A percentile compares a stretch with the other conserved stretches of the same genome.
Conservation (phyloP, 2,888 invertebrate genomes). For the Drosophila prostipennis region DNA sequence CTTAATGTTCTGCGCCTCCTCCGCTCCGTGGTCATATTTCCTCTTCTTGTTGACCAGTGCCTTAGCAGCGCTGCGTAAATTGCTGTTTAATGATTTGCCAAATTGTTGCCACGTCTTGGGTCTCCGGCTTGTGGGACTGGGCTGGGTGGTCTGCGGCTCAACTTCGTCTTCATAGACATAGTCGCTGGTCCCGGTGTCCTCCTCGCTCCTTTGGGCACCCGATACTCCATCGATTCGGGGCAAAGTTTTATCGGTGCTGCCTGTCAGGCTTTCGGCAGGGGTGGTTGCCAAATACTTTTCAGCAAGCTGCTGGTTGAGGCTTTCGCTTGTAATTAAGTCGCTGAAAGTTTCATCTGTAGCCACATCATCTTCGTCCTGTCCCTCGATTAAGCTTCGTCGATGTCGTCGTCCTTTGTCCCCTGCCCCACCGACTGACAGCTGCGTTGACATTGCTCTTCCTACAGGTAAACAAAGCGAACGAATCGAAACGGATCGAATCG, state of each 20-base stretch:
- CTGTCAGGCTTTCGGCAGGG: slow-evolving; percentile 7
- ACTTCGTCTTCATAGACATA: slow-evolving; percentile 61
- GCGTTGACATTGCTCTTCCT: slow-evolving; percentile 63
- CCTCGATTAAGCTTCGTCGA: slow-evolving; percentile 78
- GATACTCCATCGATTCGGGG: slow-evolving; percentile 79
- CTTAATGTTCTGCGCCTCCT: slow-evolving; percentile 15
- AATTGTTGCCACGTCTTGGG: slow-evolving; percentile 62
- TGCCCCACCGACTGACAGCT: slow-evolving; percentile 48
- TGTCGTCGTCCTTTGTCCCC: slow-evolving; percentile 47
- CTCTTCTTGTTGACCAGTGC: slow-evolving; percentile 50
- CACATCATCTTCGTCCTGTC: slow-evolving; percentile 19
- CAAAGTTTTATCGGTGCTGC: slow-evolving; percentile 64
- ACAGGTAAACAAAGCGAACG: slow-evolving; percentile 45
- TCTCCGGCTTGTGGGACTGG: slow-evolving; percentile 5
- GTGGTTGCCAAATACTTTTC: slow-evolving; percentile 53
- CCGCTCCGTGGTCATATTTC: slow-evolving; percentile 33
- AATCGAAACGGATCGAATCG: slow-evolving; percentile 4
- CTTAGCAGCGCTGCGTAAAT: slow-evolving; percentile 79
- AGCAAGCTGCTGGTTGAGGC: slow-evolving; percentile 55
- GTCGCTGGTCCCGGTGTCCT: slow-evolving; percentile 60
- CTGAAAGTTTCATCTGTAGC: slow-evolving; percentile 70
- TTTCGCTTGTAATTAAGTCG: slow-evolving; percentile 80
- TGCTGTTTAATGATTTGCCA: slow-evolving; percentile 83
- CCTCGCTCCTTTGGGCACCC: slow-evolving; percentile 63
- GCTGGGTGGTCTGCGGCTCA: slow-evolving; percentile 13